These are phyloP conservation scores for Zaprionus lachaisei DNA, from an alignment of 1,140 invertebrate genomes.

Conservation along the genomic window DNA sequence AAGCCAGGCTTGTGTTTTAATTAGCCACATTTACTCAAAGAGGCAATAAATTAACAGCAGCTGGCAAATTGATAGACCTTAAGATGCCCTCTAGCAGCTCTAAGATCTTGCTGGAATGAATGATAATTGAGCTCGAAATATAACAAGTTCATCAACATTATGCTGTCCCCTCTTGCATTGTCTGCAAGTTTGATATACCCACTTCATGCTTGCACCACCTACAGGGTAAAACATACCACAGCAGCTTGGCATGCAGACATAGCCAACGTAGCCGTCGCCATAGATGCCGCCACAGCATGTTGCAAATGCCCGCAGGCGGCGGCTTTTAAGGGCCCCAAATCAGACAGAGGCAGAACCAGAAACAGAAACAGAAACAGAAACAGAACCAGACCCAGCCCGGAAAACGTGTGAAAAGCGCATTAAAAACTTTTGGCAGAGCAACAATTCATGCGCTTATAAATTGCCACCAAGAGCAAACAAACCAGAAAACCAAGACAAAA, in stretches of 20 bases:
- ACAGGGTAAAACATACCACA: not conserved
- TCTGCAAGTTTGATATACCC: not conserved
- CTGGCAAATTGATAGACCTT: not conserved
- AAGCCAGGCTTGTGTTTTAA: not conserved
- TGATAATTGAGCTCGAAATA: too few relatives aligned
- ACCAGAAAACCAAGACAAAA: slow-evolving; percentile 4
- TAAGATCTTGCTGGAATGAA: not conserved
- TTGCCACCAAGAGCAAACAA: slow-evolving; percentile 56
- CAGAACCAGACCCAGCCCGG: not conserved
- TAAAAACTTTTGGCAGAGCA: slow-evolving; percentile 72
- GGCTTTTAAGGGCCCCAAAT: not conserved
- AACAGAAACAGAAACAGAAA: not conserved
- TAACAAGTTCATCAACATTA: too few relatives aligned
- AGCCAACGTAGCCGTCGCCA: slow-evolving; percentile 2
- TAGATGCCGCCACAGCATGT: slow-evolving; percentile 28
- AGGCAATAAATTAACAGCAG: not conserved
- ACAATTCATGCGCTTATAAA: slow-evolving; percentile 76
- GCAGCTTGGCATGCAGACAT: slow-evolving; percentile 15
- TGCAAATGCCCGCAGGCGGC: slow-evolving; percentile 37
- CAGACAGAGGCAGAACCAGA: slow-evolving; percentile 8
- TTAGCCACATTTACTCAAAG: not conserved
- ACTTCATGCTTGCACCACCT: too few relatives aligned
- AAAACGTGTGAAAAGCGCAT: slow-evolving; percentile 68
- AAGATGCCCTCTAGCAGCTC: not conserved
- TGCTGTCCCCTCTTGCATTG: not conserved